Conservation (phyloP, 2,888 invertebrate species). For the Drosophila falleni region DNA sequence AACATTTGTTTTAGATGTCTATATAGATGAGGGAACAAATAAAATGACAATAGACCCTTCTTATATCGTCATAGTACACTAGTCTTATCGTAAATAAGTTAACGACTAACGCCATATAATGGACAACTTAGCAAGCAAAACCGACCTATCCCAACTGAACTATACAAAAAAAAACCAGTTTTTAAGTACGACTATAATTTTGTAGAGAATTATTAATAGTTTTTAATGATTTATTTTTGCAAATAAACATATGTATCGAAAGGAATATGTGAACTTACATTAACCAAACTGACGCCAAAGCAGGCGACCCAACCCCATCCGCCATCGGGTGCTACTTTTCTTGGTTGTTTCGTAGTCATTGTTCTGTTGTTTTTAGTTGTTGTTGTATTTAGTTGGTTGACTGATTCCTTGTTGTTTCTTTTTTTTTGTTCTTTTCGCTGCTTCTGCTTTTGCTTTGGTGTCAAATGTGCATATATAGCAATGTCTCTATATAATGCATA, state of each 20-base stretch:
- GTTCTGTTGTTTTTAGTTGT: slow-evolving; percentile 32
- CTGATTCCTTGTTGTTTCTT: slow-evolving; percentile 35
- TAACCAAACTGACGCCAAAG: slow-evolving; percentile 92
- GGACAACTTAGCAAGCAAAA: slow-evolving; percentile 22
- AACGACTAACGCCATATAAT: slow-evolving; percentile 20
- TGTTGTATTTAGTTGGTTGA: slow-evolving; percentile 29
- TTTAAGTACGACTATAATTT: slow-evolving; percentile 1
- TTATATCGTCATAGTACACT: slow-evolving; percentile 29
- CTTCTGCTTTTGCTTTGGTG: slow-evolving; percentile 28
- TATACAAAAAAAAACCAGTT: slow-evolving; percentile 4
- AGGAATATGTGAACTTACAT: slow-evolving; percentile 87
- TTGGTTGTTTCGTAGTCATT: slow-evolving; percentile 85
- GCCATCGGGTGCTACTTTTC: slow-evolving; percentile 93
- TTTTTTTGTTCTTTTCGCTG: slow-evolving; percentile 18
- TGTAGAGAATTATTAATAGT: slow-evolving; percentile 4
- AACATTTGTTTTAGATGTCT: slow-evolving; percentile 8
- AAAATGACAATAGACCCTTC: slow-evolving; percentile 15
- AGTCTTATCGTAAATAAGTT: slow-evolving; percentile 49
- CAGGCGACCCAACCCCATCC: slow-evolving; percentile 97
- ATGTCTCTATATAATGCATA: slow-evolving; percentile 34
- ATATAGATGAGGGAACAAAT: slow-evolving; percentile 16
- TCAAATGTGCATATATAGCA: slow-evolving; percentile 43
- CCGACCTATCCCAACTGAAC: slow-evolving; percentile 66
- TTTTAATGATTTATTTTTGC: background rate
- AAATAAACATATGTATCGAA: background rate